phyloP scores from a whole-genome alignment of 2,113 vertebrate genomes.

The Arizona elegans region DNA sequence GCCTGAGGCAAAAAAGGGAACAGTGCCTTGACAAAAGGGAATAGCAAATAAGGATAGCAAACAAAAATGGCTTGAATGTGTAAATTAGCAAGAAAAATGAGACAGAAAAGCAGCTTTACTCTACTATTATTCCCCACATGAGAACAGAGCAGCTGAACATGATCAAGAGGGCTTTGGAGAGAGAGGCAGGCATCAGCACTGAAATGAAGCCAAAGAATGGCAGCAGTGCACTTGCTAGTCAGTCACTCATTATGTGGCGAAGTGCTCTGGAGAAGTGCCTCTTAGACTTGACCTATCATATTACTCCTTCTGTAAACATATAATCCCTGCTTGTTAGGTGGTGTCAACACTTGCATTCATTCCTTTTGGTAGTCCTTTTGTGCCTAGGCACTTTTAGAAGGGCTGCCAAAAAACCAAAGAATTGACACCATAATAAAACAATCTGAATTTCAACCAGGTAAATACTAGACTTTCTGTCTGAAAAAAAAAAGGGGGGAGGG shows the following conservation, averaged over 20 bases:
- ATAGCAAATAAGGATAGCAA: conserved; percentile 92
- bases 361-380: conserved; percentile 76
- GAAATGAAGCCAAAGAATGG: conserved; percentile 82
- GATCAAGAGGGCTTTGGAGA: conserved; percentile 90
- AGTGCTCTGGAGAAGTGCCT: conserved; percentile 87
- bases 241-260: conserved; percentile 94
- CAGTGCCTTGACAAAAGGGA: conserved; percentile 82
- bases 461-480: conserved; percentile 64
- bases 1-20: conserved; percentile 86
- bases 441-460: conserved; percentile 86
- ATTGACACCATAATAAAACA: conserved; percentile 84
- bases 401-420: conserved; percentile 83
- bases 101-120: conserved; percentile 92
- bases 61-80: conserved; percentile 98
- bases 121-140: conserved; percentile 86
- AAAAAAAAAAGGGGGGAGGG: not conserved
- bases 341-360: conserved; percentile 91
- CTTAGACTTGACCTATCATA: conserved; percentile 93
- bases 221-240: conserved; percentile 88
- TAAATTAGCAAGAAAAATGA: conserved; percentile 97
- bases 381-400: conserved; percentile 77
- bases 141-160: conserved; percentile 88
- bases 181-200: conserved; percentile 87
- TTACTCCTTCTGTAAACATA: conserved; percentile 96
- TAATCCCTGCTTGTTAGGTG: conserved; percentile 95